phyloP scores from a whole-genome alignment of 2,797 vertebrate species.

The Acrocephalus scirpaceus region DNA sequence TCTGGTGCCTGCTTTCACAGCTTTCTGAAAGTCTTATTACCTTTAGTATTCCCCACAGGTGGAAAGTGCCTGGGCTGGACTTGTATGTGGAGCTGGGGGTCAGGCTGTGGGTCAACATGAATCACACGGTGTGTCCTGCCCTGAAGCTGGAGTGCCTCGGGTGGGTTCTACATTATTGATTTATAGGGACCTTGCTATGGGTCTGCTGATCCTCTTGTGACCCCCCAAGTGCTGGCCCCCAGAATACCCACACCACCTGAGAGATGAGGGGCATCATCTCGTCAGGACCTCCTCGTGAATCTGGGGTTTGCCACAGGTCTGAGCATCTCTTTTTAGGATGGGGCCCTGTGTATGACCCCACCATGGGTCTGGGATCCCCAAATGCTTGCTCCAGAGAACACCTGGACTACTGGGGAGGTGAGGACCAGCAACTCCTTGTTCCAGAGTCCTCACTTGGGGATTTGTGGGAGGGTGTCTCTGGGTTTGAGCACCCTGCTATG shows the following conservation, averaged over 20 bases:
- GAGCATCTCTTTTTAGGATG: not conserved
- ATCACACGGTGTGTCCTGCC: not conserved
- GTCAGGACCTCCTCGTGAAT: not conserved
- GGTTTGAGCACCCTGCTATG: not conserved
- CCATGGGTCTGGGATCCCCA: not conserved
- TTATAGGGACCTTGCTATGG: fast-evolving
- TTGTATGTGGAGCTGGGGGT: too few species aligned
- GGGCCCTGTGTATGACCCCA: too few species aligned
- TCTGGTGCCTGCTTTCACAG: too few species aligned
- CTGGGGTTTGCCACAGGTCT: not conserved
- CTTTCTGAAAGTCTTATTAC: too few species aligned
- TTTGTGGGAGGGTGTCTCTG: not conserved
- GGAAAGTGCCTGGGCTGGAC: too few species aligned
- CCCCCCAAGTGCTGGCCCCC: too few species aligned
- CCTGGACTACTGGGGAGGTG: too few species aligned
- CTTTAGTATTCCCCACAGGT: not conserved
- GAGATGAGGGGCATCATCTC: not conserved
- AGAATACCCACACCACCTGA: not conserved
- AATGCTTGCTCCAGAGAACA: not conserved
- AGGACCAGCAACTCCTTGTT: not conserved
- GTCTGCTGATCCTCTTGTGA: not conserved
- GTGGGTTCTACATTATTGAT: not conserved
- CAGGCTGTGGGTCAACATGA: not conserved
- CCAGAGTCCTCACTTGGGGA: not conserved
- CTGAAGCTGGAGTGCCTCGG: too few species aligned